Conservation (phyloP, 2,797 vertebrate genomes). For the Enteromius radiatus region DNA sequence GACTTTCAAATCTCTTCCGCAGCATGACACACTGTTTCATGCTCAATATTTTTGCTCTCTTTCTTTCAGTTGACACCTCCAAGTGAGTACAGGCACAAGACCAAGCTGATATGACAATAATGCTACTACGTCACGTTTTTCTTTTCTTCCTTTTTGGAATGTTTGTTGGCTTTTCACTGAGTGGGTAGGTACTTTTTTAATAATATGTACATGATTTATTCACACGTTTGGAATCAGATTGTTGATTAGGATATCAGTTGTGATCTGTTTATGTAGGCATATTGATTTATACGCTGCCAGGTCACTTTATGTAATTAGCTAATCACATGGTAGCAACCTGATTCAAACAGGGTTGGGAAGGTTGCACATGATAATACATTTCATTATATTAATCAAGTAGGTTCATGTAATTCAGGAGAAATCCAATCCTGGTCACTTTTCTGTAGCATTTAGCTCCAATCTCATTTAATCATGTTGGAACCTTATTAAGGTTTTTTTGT, state of each 20-base stretch:
- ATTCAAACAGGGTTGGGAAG: too few species aligned
- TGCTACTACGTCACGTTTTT: background rate
- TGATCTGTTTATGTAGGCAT: background rate
- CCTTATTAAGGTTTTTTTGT: too few species aligned
- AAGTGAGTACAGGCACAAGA: background rate
- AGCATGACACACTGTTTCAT: background rate
- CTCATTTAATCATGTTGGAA: too few species aligned
- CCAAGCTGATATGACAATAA: background rate
- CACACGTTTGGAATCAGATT: background rate
- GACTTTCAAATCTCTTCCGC: background rate
- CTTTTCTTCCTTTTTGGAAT: background rate
- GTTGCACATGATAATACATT: too few species aligned
- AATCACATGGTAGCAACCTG: too few species aligned
- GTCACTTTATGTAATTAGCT: background rate
- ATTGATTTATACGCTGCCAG: background rate
- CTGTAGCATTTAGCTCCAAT: too few species aligned
- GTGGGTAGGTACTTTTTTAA: background rate
- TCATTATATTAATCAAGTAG: too few species aligned
- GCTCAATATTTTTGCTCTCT: too few species aligned
- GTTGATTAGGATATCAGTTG: background rate
- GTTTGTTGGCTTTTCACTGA: background rate
- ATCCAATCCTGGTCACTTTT: too few species aligned
- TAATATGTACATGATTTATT: background rate
- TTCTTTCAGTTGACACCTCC: background rate
- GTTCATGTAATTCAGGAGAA: too few species aligned